A percentile compares a stretch with the other conserved stretches of the same genome.
phyloP scores from a whole-genome alignment of 2,888 invertebrate species.

The Girardia tigrina region DNA sequence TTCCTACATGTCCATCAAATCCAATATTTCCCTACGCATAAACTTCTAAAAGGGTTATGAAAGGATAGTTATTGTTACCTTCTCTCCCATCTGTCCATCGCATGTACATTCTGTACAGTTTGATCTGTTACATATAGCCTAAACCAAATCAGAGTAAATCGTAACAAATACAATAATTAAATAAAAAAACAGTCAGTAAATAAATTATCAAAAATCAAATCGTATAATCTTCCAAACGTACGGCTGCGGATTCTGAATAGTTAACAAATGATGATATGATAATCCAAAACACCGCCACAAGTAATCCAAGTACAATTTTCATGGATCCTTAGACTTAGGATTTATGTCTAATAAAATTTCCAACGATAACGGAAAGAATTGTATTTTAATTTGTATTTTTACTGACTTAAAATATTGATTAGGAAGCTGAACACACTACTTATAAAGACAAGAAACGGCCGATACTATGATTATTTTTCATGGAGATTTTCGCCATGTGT shows the following conservation, averaged over 20 bases:
- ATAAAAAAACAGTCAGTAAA: background rate
- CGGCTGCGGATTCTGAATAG: background rate
- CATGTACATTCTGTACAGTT: constrained; percentile 7
- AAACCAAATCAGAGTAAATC: background rate
- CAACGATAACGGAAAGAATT: background rate
- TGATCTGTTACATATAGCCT: constrained; percentile 18
- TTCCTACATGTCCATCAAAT: background rate
- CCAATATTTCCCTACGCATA: background rate
- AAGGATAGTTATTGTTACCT: background rate
- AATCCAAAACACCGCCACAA: constrained; percentile 20
- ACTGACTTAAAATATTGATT: constrained; percentile 9
- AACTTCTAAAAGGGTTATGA: background rate
- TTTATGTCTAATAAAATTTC: background rate
- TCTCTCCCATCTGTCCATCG: background rate
- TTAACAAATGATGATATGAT: background rate
- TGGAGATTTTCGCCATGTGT: constrained; percentile 20
- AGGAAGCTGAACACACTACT: background rate
- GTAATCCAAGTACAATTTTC: constrained; percentile 4
- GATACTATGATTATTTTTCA: background rate
- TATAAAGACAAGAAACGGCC: background rate
- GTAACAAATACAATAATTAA: background rate
- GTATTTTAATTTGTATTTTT: background rate
- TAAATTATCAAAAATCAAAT: background rate
- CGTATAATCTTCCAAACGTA: background rate
- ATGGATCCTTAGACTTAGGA: background rate